Percentiles rank a stretch among this genome's conserved stretches.
Conservation (phyloP, 2,113 vertebrate genomes). For the Gymnobelideus leadbeateri region DNA sequence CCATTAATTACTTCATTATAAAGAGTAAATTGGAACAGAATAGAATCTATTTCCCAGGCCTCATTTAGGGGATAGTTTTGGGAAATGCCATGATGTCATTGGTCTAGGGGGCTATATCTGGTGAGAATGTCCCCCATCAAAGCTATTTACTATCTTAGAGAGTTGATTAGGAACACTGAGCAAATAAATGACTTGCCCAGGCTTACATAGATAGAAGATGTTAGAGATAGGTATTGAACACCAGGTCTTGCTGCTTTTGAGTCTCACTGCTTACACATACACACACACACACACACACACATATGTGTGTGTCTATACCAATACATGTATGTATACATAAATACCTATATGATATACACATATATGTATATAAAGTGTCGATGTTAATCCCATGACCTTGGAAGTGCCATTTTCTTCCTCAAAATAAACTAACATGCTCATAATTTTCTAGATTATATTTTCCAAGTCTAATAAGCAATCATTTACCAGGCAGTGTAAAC, state of each 20-base stretch:
- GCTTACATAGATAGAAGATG: not conserved
- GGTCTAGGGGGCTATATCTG: not conserved
- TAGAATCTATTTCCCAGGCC: not conserved
- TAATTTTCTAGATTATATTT: not conserved
- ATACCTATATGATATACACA: not conserved
- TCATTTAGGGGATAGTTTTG: not conserved
- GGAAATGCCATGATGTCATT: not conserved
- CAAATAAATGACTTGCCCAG: not conserved
- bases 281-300: no score
- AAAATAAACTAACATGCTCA: not conserved
- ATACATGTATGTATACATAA: not conserved
- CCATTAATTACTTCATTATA: not conserved
- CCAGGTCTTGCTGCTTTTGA: not conserved
- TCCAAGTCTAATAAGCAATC: not conserved
- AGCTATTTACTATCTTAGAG: not conserved
- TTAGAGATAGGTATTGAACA: not conserved
- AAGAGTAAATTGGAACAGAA: not conserved
- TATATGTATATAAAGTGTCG: not conserved
- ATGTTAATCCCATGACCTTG: not conserved
- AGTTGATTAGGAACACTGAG: not conserved
- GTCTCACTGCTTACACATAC: not conserved
- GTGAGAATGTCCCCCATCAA: not conserved
- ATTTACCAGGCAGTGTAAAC: no score
- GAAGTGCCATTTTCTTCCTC: not conserved
- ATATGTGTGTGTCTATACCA: no score